Conservation (phyloP, 2,113 vertebrate genomes). For the Leucopternis melanops region DNA sequence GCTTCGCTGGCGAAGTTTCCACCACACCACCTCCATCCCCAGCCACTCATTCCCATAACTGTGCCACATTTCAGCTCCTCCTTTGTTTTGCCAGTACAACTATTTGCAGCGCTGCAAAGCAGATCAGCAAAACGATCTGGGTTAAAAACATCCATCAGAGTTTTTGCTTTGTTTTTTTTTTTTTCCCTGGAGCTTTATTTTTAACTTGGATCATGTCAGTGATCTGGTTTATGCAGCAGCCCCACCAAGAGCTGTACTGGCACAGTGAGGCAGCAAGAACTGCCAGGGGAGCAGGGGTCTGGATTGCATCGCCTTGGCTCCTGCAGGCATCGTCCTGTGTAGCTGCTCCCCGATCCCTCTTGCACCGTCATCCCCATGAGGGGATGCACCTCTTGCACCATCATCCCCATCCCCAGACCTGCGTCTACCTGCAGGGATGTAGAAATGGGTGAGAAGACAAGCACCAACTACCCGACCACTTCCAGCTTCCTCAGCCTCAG, state of each 20-base stretch:
- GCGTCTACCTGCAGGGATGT: neutral
- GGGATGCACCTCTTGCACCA: too few species aligned
- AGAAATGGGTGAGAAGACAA: neutral
- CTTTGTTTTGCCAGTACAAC: neutral
- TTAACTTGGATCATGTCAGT: neutral
- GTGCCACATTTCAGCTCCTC: neutral
- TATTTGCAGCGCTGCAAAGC: neutral
- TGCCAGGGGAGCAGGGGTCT: neutral
- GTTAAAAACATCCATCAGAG: neutral
- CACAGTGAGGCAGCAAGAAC: neutral
- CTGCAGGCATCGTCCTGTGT: rapidly evolving
- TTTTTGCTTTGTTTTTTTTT: neutral
- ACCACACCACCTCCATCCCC: neutral
- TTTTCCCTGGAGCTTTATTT: neutral
- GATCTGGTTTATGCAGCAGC: neutral
- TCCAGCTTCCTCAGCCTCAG: neutral
- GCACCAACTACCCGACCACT: rapidly evolving
- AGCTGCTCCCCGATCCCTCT: neutral
- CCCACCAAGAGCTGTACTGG: neutral
- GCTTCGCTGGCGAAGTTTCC: neutral
- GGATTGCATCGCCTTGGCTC: neutral
- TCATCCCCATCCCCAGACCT: neutral
- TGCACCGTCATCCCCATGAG: neutral
- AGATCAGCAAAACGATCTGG: neutral
- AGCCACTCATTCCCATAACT: neutral